phyloP scores from a whole-genome alignment of 2,113 vertebrate species.

The Turnix velox region DNA sequence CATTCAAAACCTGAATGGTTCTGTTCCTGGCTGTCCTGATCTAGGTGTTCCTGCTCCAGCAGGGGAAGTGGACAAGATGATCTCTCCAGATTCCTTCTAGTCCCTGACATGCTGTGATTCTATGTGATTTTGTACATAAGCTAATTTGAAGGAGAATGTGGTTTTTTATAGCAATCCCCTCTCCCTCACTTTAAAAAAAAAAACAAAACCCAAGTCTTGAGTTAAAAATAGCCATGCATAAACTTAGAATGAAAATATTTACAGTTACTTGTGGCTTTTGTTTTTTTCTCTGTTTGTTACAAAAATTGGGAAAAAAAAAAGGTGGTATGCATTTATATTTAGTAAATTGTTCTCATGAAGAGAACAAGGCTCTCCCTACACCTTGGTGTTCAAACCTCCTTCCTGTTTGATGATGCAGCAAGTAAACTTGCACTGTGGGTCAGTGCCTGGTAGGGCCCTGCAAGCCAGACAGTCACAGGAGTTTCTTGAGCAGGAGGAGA shows the following conservation, averaged over 20 bases:
- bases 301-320: neutral
- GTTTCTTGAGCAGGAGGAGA: neutral
- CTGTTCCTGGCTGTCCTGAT: too few species aligned
- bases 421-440: neutral
- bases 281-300: constrained; percentile 66
- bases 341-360: neutral
- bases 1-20: too few species aligned
- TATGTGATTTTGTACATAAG: neutral
- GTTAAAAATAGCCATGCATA: neutral
- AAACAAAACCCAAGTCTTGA: neutral
- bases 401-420: constrained; percentile 32
- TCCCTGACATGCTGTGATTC: too few species aligned
- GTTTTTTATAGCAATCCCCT: neutral
- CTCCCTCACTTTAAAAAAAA: neutral
- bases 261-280: constrained; percentile 52
- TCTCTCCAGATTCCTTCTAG: too few species aligned
- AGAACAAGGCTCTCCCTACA: constrained; percentile 32
- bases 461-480: neutral
- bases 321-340: neutral
- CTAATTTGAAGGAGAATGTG: neutral
- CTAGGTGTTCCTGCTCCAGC: too few species aligned
- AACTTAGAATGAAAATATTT: constrained; percentile 21
- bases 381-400: neutral
- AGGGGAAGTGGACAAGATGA: too few species aligned
- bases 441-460: neutral